Evolutionary conservation across 2,113 vertebrate species (phyloP).

Genomic region (Ophthalmolycus amberensis): DNA sequence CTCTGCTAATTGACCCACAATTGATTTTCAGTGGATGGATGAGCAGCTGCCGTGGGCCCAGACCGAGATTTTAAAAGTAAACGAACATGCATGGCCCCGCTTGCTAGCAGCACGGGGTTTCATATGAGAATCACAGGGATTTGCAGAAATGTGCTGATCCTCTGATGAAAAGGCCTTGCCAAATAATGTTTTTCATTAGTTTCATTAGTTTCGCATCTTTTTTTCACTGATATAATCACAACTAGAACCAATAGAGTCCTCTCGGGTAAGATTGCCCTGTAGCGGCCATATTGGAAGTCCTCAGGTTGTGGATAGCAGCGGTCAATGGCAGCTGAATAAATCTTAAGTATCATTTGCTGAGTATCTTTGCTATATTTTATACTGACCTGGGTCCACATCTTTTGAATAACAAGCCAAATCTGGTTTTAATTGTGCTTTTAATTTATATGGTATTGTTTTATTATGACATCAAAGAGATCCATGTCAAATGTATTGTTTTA

Average conservation of each 20-base stretch:
- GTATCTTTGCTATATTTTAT: too few relatives aligned
- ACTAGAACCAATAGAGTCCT: too few relatives aligned
- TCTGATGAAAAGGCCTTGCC: too few relatives aligned
- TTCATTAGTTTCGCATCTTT: neutral
- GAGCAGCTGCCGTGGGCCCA: neutral
- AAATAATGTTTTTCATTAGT: too few relatives aligned
- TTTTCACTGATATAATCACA: neutral
- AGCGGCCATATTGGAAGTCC: neutral
- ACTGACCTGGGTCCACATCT: neutral
- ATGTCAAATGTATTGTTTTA: neutral
- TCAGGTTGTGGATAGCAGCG: neutral
- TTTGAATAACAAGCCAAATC: too few relatives aligned
- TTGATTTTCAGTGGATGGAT: conserved; percentile 37
- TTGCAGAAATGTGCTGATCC: neutral
- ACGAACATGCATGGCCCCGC: too few relatives aligned
- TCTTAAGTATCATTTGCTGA: too few relatives aligned
- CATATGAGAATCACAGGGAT: neutral
- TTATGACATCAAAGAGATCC: neutral
- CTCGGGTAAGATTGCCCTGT: neutral
- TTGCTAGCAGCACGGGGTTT: neutral
- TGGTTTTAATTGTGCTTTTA: neutral
- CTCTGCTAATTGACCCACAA: conserved; percentile 11
- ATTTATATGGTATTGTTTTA: neutral
- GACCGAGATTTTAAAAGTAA: neutral
- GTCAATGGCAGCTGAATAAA: neutral